phyloP scores from a whole-genome alignment of 2,888 invertebrate genomes.

The Andrena bucephala region DNA sequence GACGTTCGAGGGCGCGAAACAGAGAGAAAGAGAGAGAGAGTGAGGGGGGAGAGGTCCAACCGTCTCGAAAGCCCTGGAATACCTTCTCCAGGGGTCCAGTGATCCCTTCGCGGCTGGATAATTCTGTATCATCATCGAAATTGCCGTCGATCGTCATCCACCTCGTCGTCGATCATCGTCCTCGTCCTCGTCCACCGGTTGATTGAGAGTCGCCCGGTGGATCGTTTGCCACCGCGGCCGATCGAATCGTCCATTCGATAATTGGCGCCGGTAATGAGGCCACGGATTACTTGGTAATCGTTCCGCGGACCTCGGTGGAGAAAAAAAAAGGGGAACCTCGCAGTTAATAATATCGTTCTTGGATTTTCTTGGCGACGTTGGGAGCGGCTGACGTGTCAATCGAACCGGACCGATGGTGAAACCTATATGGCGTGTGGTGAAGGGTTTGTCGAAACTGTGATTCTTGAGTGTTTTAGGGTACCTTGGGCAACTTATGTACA shows the following conservation, averaged over 20 bases:
- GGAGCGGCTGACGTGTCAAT: constrained; percentile 23
- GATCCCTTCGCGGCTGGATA: constrained; percentile 69
- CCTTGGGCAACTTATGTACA: no score
- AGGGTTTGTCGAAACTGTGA: background rate
- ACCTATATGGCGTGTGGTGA: background rate
- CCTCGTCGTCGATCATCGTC: constrained; percentile 63
- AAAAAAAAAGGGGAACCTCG: constrained; percentile 10
- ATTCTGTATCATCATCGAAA: constrained; percentile 80
- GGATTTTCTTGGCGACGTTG: background rate
- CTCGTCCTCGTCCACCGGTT: constrained; percentile 57
- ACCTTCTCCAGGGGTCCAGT: constrained; percentile 24
- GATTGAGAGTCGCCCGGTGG: constrained; percentile 67
- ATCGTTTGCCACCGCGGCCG: constrained; percentile 74
- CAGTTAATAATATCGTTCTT: constrained; percentile 42
- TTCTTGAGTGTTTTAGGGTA: background rate
- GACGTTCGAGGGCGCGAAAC: constrained; percentile 42
- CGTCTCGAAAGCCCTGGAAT: constrained; percentile 13
- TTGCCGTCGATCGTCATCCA: constrained; percentile 74
- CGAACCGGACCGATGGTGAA: background rate
- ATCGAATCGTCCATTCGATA: constrained; percentile 79
- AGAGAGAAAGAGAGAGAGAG: constrained; percentile 18
- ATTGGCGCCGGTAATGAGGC: constrained; percentile 77
- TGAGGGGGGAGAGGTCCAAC: constrained; percentile 23
- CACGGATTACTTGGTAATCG: constrained; percentile 60
- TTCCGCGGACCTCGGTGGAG: constrained; percentile 19